Evolutionary conservation across 2,888 invertebrate genomes (phyloP), one percentile per base, ranked within the genome.

Genomic region (Hipparchia sbordonii): DNA sequence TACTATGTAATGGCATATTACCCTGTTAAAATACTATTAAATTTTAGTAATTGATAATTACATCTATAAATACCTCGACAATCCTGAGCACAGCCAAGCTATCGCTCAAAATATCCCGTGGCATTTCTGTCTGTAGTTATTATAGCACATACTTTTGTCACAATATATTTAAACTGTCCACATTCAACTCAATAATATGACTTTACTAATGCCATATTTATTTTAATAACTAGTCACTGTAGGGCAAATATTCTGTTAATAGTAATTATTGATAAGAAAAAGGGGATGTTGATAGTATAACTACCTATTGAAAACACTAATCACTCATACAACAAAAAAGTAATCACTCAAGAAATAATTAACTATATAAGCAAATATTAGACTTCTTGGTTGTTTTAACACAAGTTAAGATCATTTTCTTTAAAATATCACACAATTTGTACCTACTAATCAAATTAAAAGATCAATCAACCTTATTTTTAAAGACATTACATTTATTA

Each of bases 41-140:
- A 39, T 39, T 39, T 39, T 9, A 9, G 9, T 48, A 6, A 33
- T n/a, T 39, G 39, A 60, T 39, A 60, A 33, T 10, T 33, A 5
- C 12, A 9, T 59, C 13, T 63, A 71, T 52, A 70, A 66, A 60
- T 86, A 95, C 95, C 93, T 95, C 94, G 74, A 95, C 91, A 84
- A 95, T 94, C 82, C 95, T 93, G 78, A 96, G 89, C 78, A 95
- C 94, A 79, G 95, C 94, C 81, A 96, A 91, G 87, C 95, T 96
- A 83, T 96, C 96, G 84, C 94, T 95, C 79, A 96, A 95, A 82
- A 96, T 95, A 91, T 96, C 96, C 82, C 95, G 94, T 79, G 96
- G 96, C 94, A 96, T 96, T 86, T 95, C 80, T 75, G 71, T 54
- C 70, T 72, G 67, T 68, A 60, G 59, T 74, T 74, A 73, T 67